phyloP scores from a whole-genome alignment of 2,797 vertebrate species.

The Etheostoma perlongum region DNA sequence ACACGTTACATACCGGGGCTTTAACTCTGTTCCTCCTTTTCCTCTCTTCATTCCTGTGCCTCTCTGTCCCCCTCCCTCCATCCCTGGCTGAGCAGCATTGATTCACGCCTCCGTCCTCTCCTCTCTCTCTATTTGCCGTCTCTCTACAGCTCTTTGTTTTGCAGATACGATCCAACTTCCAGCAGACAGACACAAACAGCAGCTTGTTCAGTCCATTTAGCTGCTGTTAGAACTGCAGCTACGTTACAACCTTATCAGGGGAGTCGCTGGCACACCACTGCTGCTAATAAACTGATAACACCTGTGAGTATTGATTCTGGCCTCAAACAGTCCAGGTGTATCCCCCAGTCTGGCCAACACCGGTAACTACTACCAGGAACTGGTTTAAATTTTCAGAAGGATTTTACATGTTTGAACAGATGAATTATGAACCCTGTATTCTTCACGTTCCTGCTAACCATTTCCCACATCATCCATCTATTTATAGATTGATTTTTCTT shows the following conservation, averaged over 20 bases:
- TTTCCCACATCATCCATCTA: neutral
- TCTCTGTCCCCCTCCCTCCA: conserved; percentile 12
- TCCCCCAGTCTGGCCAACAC: conserved; percentile 38
- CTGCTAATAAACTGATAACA: conserved; percentile 76
- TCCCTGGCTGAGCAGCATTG: conserved; percentile 41
- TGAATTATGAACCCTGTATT: neutral
- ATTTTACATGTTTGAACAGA: conserved; percentile 20
- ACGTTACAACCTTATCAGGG: conserved; percentile 71
- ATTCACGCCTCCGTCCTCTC: conserved; percentile 48
- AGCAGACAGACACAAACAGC: conserved; percentile 67
- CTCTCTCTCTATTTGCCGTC: conserved; percentile 32
- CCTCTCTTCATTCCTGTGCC: conserved; percentile 14
- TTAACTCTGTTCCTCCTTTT: neutral
- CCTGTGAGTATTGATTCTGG: conserved; percentile 63
- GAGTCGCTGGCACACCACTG: conserved; percentile 56
- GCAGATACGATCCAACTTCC: conserved; percentile 66
- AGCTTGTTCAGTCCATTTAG: conserved; percentile 71
- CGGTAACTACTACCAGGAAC: conserved; percentile 39
- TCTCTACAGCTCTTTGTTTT: conserved; percentile 67
- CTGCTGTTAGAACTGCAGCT: conserved; percentile 65
- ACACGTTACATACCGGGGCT: no score
- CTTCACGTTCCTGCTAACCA: neutral
- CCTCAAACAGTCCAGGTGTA: conserved; percentile 44
- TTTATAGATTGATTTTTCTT: conserved; percentile 10
- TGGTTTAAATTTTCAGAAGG: conserved; percentile 6